Evolutionary conservation across 2,888 invertebrate species (phyloP), one percentile per base, ranked within the genome.

Genomic region (Stenodera caucasica): DNA sequence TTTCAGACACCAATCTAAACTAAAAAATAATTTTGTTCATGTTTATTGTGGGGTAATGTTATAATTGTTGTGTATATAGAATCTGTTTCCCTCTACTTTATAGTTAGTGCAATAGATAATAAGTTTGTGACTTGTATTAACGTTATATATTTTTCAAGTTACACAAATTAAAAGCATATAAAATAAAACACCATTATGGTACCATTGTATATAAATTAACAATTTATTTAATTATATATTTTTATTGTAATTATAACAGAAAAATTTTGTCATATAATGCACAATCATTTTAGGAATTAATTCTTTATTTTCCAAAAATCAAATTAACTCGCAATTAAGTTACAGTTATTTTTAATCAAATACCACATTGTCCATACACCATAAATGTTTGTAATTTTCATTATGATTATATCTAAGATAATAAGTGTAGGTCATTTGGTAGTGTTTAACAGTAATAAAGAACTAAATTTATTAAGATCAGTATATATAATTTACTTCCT

Each of bases 381-480:
- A 67, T 66, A 57, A 55, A 58, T 55, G 63, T 71, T 70, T 71
- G 68, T 76, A 72, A 73, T 72, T 72, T 75, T 72, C 70, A 71
- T 73, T 71, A 74, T 70, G 66, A 45, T 23, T 6, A 23, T 45
- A 67, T 66, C 35, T 74, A 63, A 70, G 68, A 66, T 68, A 71
- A 69, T 73, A 72, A 75, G 70, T 75, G 73, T 76, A 75, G 74
- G 68, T 74, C 71, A 68, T 75, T 74, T 74, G 71, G 72, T 74
- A 74, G 72, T 65, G 67, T 73, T 73, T 69, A 72, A 72, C 69
- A 72, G 71, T 72, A 75, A 75, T 69, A 71, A 70, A 70, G 68
- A 67, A 69, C 70, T 70, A 70, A 66, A 68, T 71, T 68, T 67
- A 68, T 65, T 64, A 66, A 64, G 2, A 15, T 35, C 8, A 18